These are phyloP conservation scores for Drosophila aff. DNA, from an alignment of 1,140 invertebrate genomes.

Conservation along the genomic window DNA sequence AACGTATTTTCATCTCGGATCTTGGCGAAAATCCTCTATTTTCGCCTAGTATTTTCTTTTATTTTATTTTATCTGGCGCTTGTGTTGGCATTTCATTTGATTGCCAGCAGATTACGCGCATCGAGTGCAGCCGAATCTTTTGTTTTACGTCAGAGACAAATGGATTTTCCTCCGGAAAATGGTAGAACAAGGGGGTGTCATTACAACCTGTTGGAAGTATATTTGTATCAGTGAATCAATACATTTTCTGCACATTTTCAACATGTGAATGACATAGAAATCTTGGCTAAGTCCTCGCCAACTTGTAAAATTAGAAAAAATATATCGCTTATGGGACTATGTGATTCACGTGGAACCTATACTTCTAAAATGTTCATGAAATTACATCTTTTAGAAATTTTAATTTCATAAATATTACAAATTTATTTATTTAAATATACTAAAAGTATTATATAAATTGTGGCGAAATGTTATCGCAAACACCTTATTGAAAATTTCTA, in stretches of 20 bases:
- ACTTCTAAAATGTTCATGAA: neutral
- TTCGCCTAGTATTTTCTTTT: slow-evolving; percentile 47
- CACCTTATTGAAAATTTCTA: too few relatives aligned
- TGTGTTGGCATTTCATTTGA: slow-evolving; percentile 40
- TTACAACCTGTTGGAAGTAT: slow-evolving; percentile 29
- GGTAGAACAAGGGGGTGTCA: neutral
- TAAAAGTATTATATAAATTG: neutral
- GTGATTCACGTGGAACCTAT: neutral
- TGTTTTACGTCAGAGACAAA: slow-evolving; percentile 59
- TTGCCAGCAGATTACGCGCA: slow-evolving; percentile 39
- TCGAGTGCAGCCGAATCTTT: slow-evolving; percentile 45
- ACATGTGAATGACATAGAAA: neutral
- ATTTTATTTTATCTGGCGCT: slow-evolving; percentile 57
- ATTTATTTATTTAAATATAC: neutral
- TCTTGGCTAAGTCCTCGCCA: too few relatives aligned
- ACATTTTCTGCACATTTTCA: neutral
- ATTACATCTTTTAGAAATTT: too few relatives aligned
- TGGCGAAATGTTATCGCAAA: too few relatives aligned
- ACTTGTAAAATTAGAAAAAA: too few relatives aligned
- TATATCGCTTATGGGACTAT: neutral
- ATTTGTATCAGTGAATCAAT: neutral
- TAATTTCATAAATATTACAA: neutral
- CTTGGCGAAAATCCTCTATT: slow-evolving; percentile 51
- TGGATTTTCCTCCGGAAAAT: slow-evolving; percentile 9
- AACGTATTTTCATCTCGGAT: slow-evolving; percentile 63